Evolutionary conservation across 2,888 invertebrate species (phyloP), one percentile per base, ranked within the genome.

Genomic region (Acanthacorydalis orientalis): DNA sequence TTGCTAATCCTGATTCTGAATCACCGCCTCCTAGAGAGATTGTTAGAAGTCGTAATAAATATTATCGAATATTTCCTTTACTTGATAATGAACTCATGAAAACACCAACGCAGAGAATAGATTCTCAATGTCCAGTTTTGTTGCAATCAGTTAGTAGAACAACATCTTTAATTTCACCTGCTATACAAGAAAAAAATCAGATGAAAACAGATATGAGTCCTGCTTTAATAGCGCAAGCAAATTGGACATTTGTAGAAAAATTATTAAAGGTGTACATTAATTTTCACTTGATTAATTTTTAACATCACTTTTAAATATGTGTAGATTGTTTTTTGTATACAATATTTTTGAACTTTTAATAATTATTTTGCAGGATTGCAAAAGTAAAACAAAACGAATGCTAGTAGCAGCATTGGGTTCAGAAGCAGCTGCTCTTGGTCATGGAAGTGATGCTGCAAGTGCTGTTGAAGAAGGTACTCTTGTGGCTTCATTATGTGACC

Each of bases 381-480:
- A 90, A 69, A 80, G 82, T 46, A 87, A 95, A 76, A 98, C 97
- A 1, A 98, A 98, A 69, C 75, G 96, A 54, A 96, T 98, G 93
- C 71, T 98, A 34, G 80, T 98, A n/a, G 95, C 96, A 60, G 98
- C 98, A 71, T 87, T 98, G 85, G 97, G 97, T 1, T 85, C 83
- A 4, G 98, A 98, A 71, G 97, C 96, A 9, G 85, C 90, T 1
- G 93, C 92, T 44, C 68, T 97, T 51, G 95, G 95, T 11, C 85
- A 95, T 53, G 83, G 83, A 38, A 83, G 83, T 40, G 89, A 91
- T 43, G 75, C 70, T 31, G 63, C 73, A n/a, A 73, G 74, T 1
- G 76, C 75, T 12, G 83, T 93, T 1, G 97, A 98, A 68, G 98
- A 98, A 64, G 97, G 93, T 61, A 97, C 97, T 0, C 74, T 98